Conservation (phyloP, 2,888 invertebrate species). For the Brachyptera putata region DNA sequence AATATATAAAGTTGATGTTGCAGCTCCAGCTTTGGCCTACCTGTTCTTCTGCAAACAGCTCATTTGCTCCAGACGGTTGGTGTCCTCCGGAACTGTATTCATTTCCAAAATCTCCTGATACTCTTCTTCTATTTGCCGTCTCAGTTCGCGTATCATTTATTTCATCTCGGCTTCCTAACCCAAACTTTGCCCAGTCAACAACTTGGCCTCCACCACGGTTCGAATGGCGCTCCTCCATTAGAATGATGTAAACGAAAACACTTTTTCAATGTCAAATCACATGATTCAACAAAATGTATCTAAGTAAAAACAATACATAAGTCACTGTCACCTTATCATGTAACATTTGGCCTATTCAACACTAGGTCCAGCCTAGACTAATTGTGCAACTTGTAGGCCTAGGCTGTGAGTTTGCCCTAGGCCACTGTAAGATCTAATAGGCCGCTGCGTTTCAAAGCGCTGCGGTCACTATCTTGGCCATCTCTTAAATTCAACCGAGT, state of each 20-base stretch:
- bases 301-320: not conserved
- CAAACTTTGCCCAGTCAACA: constrained; percentile 55
- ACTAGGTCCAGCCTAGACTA: too few relatives aligned
- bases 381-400: too few relatives aligned
- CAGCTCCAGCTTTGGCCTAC: too few relatives aligned
- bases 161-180: constrained; percentile 42
- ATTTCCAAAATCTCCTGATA: constrained; percentile 71
- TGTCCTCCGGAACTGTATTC: constrained; percentile 77
- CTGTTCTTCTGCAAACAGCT: constrained; percentile 87
- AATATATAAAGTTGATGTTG: too few relatives aligned
- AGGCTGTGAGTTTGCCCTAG: too few relatives aligned
- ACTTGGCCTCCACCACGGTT: not conserved
- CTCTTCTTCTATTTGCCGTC: constrained; percentile 59
- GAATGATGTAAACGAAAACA: too few relatives aligned
- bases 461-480: too few relatives aligned
- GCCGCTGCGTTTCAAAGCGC: too few relatives aligned
- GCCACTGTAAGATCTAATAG: too few relatives aligned
- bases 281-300: not conserved
- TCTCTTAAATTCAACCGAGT: too few relatives aligned
- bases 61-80: constrained; percentile 82
- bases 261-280: not conserved
- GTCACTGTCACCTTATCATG: too few relatives aligned
- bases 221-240: constrained; percentile 5
- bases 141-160: constrained; percentile 46
- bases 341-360: too few relatives aligned